Conservation (phyloP, 1,140 invertebrate genomes). For the Tetragnatha versicolor region DNA sequence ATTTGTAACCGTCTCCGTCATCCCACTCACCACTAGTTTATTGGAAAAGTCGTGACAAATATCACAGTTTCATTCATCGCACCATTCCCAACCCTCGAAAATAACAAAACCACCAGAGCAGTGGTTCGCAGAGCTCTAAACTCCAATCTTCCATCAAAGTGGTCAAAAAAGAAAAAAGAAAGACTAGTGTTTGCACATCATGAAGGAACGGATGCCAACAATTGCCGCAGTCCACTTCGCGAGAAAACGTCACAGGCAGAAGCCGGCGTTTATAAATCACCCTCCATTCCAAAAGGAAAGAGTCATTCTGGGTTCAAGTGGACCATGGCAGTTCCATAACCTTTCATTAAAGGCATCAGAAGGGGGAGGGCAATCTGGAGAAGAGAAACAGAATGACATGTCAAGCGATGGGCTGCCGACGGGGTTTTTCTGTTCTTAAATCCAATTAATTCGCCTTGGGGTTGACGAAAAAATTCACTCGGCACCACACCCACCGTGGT, state of each 20-base stretch:
- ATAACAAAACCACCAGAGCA: too few relatives aligned
- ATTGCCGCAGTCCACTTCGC: not conserved
- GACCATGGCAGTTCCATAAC: conserved; percentile 2
- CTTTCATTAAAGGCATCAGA: conserved; percentile 26
- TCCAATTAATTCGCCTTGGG: conserved; percentile 27
- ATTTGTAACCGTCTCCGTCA: too few relatives aligned
- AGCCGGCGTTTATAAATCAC: not conserved
- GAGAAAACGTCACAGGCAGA: not conserved
- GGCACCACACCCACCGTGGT: conserved; percentile 34
- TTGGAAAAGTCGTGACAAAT: too few relatives aligned
- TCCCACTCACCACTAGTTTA: too few relatives aligned
- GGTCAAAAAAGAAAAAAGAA: too few relatives aligned
- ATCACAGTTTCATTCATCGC: too few relatives aligned
- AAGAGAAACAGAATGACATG: conserved; percentile 30
- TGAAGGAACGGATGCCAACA: too few relatives aligned
- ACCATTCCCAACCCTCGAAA: too few relatives aligned
- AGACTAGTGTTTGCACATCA: too few relatives aligned
- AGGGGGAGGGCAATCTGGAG: not conserved
- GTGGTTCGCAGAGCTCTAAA: too few relatives aligned
- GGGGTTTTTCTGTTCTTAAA: not conserved
- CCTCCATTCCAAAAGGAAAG: not conserved
- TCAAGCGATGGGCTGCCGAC: not conserved
- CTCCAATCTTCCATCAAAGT: too few relatives aligned
- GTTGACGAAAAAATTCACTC: not conserved
- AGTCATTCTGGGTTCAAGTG: not conserved